These are phyloP conservation scores for Strix occidentalis DNA, from an alignment of 2,797 vertebrate species.

Conservation along the genomic window DNA sequence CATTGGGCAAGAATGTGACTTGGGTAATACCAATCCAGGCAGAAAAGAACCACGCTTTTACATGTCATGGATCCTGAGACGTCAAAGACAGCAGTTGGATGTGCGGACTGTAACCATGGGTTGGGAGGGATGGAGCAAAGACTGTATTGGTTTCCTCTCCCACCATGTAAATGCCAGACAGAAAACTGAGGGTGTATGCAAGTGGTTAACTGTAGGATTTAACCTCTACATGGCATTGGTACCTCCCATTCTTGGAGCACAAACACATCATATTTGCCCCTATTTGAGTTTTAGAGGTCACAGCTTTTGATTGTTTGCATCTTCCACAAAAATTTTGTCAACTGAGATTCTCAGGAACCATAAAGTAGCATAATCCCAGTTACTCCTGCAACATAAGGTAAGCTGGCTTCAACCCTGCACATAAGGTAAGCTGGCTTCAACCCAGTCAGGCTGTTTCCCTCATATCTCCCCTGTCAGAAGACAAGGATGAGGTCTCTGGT, in stretches of 20 bases:
- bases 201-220: neutral
- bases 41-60: neutral
- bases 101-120: neutral
- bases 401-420: neutral
- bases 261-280: neutral
- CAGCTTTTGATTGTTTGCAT: neutral
- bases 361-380: neutral
- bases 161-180: neutral
- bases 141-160: neutral
- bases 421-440: neutral
- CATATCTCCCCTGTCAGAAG: neutral
- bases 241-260: neutral
- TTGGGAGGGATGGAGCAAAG: neutral
- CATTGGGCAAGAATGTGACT: neutral
- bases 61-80: neutral
- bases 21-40: neutral
- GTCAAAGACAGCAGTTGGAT: neutral
- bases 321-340: neutral
- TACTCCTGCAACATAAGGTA: neutral
- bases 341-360: neutral
- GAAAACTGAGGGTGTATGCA: neutral
- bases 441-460: neutral
- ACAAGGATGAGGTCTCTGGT: neutral
- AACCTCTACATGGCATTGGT: neutral
- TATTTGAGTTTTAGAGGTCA: neutral